Evolutionary conservation across 2,888 invertebrate species (phyloP).

Genomic region (Blomia tropicalis): DNA sequence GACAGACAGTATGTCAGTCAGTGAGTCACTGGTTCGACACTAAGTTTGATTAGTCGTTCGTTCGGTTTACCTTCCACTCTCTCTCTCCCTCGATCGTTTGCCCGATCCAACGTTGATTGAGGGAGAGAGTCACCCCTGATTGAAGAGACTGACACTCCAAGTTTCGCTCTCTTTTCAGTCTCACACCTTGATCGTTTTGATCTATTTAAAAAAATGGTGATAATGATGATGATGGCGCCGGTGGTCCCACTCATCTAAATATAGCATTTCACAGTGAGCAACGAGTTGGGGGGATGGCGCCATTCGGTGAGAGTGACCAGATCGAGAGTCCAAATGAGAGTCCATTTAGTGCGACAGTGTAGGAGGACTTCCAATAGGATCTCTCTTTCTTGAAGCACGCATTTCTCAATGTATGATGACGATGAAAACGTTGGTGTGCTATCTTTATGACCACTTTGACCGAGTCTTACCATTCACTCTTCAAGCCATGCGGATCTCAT

Average conservation of each 20-base stretch:
- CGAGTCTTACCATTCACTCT: not conserved
- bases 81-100: not conserved
- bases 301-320: not conserved
- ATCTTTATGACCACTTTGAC: conserved; percentile 14
- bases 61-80: not conserved
- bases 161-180: conserved; percentile 6
- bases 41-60: too few relatives aligned
- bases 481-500: too few relatives aligned
- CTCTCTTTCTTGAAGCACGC: too few relatives aligned
- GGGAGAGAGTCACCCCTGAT: too few relatives aligned
- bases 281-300: not conserved
- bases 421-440: not conserved
- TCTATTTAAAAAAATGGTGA: not conserved
- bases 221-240: too few relatives aligned
- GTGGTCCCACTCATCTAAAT: not conserved
- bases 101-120: too few relatives aligned
- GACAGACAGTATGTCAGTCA: not conserved
- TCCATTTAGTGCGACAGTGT: too few relatives aligned
- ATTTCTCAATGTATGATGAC: too few relatives aligned
- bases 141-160: not conserved
- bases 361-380: conserved; percentile 1
- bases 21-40: not conserved
- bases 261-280: not conserved
- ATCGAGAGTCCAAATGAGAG: not conserved
- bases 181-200: not conserved